These are phyloP conservation scores for Presbytis comata DNA, from an alignment of 2,797 vertebrate species.

Conservation along the genomic window DNA sequence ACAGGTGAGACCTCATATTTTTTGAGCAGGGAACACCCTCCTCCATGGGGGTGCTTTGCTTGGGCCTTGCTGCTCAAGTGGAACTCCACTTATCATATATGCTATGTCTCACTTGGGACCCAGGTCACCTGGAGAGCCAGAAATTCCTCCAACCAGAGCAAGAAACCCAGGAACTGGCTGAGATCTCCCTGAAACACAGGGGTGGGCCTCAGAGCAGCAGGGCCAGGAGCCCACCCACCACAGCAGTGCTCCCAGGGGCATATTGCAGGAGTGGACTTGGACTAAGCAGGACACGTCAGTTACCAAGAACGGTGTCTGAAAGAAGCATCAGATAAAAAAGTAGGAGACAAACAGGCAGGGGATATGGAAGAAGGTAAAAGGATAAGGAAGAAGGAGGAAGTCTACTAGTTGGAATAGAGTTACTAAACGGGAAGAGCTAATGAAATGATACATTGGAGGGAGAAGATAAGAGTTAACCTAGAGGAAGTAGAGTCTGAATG, in stretches of 20 bases:
- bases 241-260: background rate
- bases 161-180: background rate
- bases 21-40: background rate
- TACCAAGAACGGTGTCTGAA: background rate
- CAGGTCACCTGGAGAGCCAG: background rate
- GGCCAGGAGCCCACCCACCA: background rate
- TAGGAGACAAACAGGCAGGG: background rate
- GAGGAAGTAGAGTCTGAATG: background rate
- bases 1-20: background rate
- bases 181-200: background rate
- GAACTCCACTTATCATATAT: background rate
- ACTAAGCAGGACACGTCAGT: background rate
- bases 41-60: background rate
- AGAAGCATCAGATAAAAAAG: background rate
- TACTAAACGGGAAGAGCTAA: background rate
- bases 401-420: accelerated
- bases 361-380: background rate
- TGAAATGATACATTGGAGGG: background rate
- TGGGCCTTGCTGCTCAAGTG: background rate
- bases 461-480: background rate
- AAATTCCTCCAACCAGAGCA: background rate
- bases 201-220: background rate
- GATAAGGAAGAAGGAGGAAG: background rate
- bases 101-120: background rate
- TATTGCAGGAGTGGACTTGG: background rate